Evolutionary conservation across 1,140 invertebrate species (phyloP), one percentile per base, ranked within the genome.

Genomic region (Aporrectodea caliginosa): DNA sequence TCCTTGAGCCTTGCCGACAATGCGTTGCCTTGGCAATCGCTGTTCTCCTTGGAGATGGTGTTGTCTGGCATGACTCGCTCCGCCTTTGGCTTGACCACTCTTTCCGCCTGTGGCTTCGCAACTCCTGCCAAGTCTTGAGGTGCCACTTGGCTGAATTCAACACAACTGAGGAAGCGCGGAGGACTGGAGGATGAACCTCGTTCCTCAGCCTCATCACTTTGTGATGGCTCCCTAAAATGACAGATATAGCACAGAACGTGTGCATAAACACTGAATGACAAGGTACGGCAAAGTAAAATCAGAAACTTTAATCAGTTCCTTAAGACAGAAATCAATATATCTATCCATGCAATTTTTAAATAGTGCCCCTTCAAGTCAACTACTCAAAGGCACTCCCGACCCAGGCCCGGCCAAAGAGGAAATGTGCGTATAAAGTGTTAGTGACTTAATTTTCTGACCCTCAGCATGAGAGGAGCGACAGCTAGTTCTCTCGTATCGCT

Each of bases 41-140:
- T 69, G 81, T 33, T 81, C 81, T 0, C 81, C 78, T 86, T 85
- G 22, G 6, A 58, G 43, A 58, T 22, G 22, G 22, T 6, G 22
- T 22, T 78, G 69, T 87, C 87, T 22, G 83, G 84, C 71, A 84
- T 84, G 83, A 88, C 87, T 78, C 85, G 85, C n/a, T 86, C 86
- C 2, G 88, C 87, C 81, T 88, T 89, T 72, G 89, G 87, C 43
- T 88, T 84, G 0, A 88, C 80, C 35, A 83, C 58, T 70, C 85
- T 85, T 69, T 87, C 86, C 16, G 84, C 84, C 22, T 85, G 81
- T 1, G 86, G 86, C 78, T 87, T 87, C 71, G 86, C 83, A 16
- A 87, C 75, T 71, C 79, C 82, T n/a, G 82, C 84, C 14, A 82
- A 78, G 77, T 86, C 84, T 16, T 82, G 73, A 34, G 82, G 82